Percentiles rank a stretch among this genome's conserved stretches.
Conservation (phyloP, 2,797 vertebrate species). For the Distichodus sexfasciatus region DNA sequence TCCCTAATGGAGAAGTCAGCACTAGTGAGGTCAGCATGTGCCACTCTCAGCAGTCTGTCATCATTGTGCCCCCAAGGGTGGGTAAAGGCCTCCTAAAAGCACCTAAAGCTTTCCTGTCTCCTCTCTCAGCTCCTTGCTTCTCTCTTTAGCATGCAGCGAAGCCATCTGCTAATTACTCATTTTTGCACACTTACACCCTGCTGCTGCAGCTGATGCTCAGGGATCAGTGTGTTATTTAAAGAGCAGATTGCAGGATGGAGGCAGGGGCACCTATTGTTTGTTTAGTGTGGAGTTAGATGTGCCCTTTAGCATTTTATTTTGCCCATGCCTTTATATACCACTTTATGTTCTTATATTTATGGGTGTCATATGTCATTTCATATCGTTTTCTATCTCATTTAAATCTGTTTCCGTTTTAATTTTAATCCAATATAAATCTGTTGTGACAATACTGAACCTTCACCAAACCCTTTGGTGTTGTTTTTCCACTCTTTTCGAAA, state of each 20-base stretch:
- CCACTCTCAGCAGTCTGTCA: neutral
- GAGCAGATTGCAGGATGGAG: constrained; percentile 28
- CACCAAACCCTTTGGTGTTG: too few relatives aligned
- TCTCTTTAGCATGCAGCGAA: constrained; percentile 49
- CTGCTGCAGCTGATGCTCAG: constrained; percentile 26
- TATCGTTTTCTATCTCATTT: too few relatives aligned
- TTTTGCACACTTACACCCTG: constrained; percentile 16
- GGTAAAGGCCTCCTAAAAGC: neutral
- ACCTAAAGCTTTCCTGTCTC: constrained; percentile 32
- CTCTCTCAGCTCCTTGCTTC: constrained; percentile 40
- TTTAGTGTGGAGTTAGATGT: constrained; percentile 1
- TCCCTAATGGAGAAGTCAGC: neutral
- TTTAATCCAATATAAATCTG: too few relatives aligned
- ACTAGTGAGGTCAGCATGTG: neutral
- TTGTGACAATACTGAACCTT: too few relatives aligned
- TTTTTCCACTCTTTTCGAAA: too few relatives aligned
- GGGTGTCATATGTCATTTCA: too few relatives aligned
- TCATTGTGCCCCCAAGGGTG: constrained; percentile 10
- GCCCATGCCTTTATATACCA: too few relatives aligned
- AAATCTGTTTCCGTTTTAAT: too few relatives aligned
- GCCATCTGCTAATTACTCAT: constrained; percentile 54
- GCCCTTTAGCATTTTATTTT: neutral
- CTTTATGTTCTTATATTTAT: too few relatives aligned
- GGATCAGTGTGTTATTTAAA: constrained; percentile 11
- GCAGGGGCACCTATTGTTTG: constrained; percentile 15